Evolutionary conservation across 2,888 invertebrate species (phyloP).

Genomic region (Eugnorisma glareosa): DNA sequence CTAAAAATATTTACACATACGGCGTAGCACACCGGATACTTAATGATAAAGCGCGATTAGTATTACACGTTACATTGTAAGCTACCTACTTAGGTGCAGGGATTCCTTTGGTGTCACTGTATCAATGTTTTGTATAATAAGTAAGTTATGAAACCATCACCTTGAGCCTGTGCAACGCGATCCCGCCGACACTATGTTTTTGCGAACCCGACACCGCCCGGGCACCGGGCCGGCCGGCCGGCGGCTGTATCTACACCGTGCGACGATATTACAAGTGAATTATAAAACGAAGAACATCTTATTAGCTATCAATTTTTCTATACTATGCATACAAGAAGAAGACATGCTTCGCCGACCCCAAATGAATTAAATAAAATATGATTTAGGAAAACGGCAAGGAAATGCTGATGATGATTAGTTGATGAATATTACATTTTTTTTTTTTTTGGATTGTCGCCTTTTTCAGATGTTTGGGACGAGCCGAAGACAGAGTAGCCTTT

Average conservation of each 20-base stretch:
- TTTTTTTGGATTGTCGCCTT: background rate
- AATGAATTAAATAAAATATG: too few relatives aligned
- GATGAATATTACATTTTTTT: too few relatives aligned
- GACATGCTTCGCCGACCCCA: too few relatives aligned
- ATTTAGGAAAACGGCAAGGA: too few relatives aligned
- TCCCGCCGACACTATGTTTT: conserved; percentile 81
- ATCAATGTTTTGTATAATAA: conserved; percentile 61
- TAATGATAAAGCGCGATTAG: conserved; percentile 64
- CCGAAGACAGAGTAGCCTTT: background rate
- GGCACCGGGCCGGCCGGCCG: conserved; percentile 2
- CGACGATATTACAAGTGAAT: conserved; percentile 58
- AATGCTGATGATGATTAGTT: too few relatives aligned
- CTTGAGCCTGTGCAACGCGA: conserved; percentile 84
- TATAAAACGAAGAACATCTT: conserved; percentile 27
- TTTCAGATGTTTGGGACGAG: background rate
- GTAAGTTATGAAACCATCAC: conserved; percentile 80
- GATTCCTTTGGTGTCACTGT: conserved; percentile 77
- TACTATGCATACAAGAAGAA: too few relatives aligned
- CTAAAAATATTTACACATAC: conserved; percentile 41
- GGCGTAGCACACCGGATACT: conserved; percentile 54
- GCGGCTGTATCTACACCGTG: conserved; percentile 58
- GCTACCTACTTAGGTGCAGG: conserved; percentile 55
- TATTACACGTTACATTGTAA: conserved; percentile 62
- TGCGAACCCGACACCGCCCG: conserved; percentile 72
- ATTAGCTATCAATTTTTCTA: background rate